Percentiles rank a stretch among this genome's conserved stretches.
These are phyloP conservation scores for Sciurus carolinensis DNA, from an alignment of 2,797 vertebrate genomes.

Conservation along the genomic window DNA sequence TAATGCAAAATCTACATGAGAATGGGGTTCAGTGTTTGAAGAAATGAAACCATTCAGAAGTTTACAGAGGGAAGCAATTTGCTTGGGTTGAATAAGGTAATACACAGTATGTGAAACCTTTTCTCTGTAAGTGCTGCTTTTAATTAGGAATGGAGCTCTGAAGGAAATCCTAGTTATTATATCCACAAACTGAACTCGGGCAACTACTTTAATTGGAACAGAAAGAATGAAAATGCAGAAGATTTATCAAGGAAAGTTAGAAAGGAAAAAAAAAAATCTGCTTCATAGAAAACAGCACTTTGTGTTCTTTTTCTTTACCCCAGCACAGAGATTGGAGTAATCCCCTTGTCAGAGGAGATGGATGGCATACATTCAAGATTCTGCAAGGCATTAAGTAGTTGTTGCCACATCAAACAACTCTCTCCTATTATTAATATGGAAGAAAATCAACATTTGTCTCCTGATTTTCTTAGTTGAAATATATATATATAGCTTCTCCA, in stretches of 20 bases:
- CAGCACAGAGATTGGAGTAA: constrained; percentile 76
- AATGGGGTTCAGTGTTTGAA: constrained; percentile 79
- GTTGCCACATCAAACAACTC: constrained; percentile 63
- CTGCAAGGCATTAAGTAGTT: constrained; percentile 69
- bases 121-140: constrained; percentile 83
- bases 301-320: constrained; percentile 58
- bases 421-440: constrained; percentile 50
- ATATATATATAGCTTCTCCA: not conserved
- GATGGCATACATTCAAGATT: constrained; percentile 28
- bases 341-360: constrained; percentile 77
- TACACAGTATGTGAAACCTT: constrained; percentile 80
- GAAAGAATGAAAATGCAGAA: constrained; percentile 77
- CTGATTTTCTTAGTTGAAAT: not conserved
- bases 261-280: not conserved
- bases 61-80: constrained; percentile 85
- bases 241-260: constrained; percentile 73
- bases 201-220: constrained; percentile 85
- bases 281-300: constrained; percentile 62
- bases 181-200: constrained; percentile 73
- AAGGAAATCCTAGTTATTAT: constrained; percentile 83
- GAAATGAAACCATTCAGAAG: constrained; percentile 81
- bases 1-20: constrained; percentile 78
- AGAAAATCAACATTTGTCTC: constrained; percentile 2
- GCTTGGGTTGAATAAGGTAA: constrained; percentile 81
- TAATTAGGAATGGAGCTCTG: constrained; percentile 82